A percentile compares a stretch with the other conserved stretches of the same genome.
phyloP scores from a whole-genome alignment of 2,113 vertebrate genomes.

The Gulo gulo region DNA sequence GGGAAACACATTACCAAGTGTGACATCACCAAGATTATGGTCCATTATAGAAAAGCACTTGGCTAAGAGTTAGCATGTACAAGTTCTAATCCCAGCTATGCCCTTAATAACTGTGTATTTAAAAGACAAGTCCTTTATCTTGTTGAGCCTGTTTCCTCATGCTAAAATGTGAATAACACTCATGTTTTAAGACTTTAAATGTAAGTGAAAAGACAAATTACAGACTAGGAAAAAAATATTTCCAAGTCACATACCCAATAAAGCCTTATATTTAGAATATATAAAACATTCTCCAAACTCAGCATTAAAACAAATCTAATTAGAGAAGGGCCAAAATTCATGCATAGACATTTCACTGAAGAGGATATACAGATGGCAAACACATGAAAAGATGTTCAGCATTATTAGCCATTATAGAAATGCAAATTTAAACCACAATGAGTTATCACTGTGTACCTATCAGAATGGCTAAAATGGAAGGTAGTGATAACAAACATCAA shows the following conservation, averaged over 20 bases:
- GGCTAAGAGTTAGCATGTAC: neutral
- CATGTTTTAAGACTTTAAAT: conserved; percentile 1
- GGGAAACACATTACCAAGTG: neutral
- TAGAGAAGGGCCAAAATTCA: neutral
- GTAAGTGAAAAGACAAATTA: conserved; percentile 24
- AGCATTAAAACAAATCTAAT: neutral
- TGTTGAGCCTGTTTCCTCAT: neutral
- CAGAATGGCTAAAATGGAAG: neutral
- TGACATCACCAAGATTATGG: neutral
- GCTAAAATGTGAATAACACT: neutral
- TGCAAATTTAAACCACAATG: neutral
- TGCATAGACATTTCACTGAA: neutral
- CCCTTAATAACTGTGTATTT: neutral
- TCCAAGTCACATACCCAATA: neutral
- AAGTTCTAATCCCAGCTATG: neutral
- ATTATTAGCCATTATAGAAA: neutral
- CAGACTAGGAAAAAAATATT: neutral
- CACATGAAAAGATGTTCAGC: neutral
- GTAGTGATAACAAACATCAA: neutral
- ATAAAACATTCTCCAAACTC: neutral
- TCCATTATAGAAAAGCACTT: neutral
- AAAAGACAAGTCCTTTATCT: neutral
- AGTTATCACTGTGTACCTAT: neutral
- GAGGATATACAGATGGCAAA: neutral
- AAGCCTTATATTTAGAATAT: neutral